Evolutionary conservation across 2,888 invertebrate species (phyloP).

Genomic region (Xestia ashworthii): DNA sequence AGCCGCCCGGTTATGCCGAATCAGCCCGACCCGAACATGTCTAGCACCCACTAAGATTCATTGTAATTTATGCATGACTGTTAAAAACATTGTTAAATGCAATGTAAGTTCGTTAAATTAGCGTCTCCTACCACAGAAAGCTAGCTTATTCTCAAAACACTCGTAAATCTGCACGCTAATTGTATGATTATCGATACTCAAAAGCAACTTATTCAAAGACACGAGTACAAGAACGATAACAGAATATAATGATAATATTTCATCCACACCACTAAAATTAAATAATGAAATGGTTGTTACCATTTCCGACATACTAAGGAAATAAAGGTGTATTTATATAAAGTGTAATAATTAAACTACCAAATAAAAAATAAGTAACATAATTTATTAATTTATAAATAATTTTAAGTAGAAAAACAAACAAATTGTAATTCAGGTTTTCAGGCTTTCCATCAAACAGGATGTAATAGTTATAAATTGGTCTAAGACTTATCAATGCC

Average conservation of each 20-base stretch:
- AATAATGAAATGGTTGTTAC: constrained; percentile 65
- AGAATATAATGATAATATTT: constrained; percentile 34
- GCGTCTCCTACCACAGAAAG: constrained; percentile 4
- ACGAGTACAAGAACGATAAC: constrained; percentile 30
- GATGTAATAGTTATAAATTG: constrained; percentile 18
- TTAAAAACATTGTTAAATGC: constrained; percentile 8
- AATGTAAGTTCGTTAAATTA: constrained; percentile 1
- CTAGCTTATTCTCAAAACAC: constrained; percentile 8
- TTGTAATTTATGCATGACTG: neutral
- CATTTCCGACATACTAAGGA: constrained; percentile 52
- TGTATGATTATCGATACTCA: constrained; percentile 6
- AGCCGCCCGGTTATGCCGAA: neutral
- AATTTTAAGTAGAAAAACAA: constrained; percentile 19
- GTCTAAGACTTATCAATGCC: constrained; percentile 29
- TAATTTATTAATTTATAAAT: constrained; percentile 32
- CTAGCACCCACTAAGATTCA: neutral
- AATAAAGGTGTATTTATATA: constrained; percentile 26
- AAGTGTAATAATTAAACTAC: constrained; percentile 24
- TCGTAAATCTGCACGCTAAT: constrained; percentile 25
- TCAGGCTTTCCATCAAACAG: neutral
- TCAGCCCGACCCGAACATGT: neutral
- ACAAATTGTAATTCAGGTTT: neutral
- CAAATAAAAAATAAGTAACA: constrained; percentile 30
- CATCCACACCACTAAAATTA: constrained; percentile 52
- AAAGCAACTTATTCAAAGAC: constrained; percentile 26